Evolutionary conservation across 2,113 vertebrate species (phyloP).

Genomic region (Circaetus cinerascens): DNA sequence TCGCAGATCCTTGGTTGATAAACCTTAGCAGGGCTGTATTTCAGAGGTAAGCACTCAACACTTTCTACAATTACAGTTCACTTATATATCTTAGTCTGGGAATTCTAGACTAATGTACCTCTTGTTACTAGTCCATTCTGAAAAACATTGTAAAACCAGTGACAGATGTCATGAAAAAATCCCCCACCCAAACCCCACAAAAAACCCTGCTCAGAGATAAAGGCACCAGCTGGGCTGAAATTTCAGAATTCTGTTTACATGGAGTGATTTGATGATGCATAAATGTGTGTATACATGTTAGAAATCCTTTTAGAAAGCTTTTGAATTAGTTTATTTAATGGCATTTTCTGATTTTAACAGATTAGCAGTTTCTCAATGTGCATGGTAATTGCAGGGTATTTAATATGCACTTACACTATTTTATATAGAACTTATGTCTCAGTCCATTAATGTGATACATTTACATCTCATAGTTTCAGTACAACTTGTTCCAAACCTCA

Average conservation of each 20-base stretch:
- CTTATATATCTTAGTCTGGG: background rate
- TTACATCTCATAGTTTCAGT: background rate
- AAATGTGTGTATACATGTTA: background rate
- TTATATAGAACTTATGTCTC: background rate
- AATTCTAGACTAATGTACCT: background rate
- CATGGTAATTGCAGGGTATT: background rate
- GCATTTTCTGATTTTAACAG: background rate
- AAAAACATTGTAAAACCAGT: background rate
- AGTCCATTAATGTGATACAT: rapidly evolving
- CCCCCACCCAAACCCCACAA: background rate
- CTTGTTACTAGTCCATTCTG: background rate
- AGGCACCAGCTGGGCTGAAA: background rate
- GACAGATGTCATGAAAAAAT: background rate
- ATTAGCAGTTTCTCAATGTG: background rate
- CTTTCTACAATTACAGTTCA: background rate
- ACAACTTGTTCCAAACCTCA: background rate
- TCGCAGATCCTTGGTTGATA: background rate
- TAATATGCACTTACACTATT: background rate
- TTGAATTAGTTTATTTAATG: background rate
- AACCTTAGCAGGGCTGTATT: background rate
- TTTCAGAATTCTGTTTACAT: background rate
- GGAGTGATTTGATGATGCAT: background rate
- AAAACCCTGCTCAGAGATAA: background rate
- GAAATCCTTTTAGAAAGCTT: background rate
- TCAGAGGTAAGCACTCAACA: background rate